A percentile compares a stretch with the other conserved stretches of the same genome.
Evolutionary conservation across 1,140 invertebrate species (phyloP).

Genomic region (Lepidotrigona ventralis): DNA sequence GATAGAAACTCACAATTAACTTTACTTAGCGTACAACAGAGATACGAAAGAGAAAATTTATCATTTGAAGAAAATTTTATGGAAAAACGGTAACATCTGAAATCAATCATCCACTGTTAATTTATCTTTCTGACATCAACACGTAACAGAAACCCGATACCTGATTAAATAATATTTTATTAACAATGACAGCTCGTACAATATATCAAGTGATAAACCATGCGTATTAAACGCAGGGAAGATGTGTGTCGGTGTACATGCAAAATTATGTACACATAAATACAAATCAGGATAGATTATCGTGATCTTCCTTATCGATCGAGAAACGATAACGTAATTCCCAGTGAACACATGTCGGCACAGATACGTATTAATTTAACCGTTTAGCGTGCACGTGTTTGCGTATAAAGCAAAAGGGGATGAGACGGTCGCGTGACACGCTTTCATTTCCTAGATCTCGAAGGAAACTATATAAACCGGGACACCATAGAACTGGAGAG

Average conservation of each 20-base stretch:
- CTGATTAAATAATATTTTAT: not conserved
- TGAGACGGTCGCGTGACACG: slow-evolving; percentile 1
- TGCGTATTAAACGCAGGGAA: too few relatives aligned
- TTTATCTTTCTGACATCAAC: not conserved
- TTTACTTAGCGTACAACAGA: not conserved
- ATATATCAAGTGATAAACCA: too few relatives aligned
- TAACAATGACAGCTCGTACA: too few relatives aligned
- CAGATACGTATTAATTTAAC: not conserved
- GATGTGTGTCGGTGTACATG: too few relatives aligned
- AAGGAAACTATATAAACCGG: slow-evolving; percentile 1
- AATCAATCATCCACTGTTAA: too few relatives aligned
- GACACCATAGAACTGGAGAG: not conserved
- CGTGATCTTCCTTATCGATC: not conserved
- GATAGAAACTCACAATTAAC: not conserved
- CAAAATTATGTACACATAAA: not conserved
- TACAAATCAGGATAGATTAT: not conserved
- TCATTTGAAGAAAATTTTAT: not conserved
- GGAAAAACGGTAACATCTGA: not conserved
- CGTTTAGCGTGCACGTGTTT: not conserved
- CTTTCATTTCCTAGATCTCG: slow-evolving; percentile 25
- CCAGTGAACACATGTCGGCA: not conserved
- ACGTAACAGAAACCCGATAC: not conserved
- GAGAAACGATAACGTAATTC: not conserved
- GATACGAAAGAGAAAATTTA: not conserved
- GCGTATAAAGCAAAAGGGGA: not conserved